Percentiles rank a stretch among this genome's conserved stretches.
Evolutionary conservation across 1,140 invertebrate species (phyloP).

Genomic region (Papilio polyxenes): DNA sequence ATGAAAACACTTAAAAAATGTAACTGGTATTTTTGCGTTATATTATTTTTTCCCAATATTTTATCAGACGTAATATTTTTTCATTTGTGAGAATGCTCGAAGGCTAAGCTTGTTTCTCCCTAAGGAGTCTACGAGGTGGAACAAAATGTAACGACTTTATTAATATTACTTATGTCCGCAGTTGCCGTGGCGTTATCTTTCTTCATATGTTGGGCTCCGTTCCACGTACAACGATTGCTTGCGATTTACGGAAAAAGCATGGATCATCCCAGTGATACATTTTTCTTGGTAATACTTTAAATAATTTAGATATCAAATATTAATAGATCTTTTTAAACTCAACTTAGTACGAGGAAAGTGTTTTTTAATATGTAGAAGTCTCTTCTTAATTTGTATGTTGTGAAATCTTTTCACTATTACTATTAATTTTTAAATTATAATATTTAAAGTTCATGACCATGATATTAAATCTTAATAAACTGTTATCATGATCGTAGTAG

Average conservation of each 20-base stretch:
- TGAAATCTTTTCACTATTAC: no score
- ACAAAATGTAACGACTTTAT: background rate
- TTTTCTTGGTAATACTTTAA: slow-evolving; percentile 64
- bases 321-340: no score
- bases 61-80: slow-evolving; percentile 4
- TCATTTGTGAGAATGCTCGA: background rate
- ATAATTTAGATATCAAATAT: background rate
- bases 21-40: background rate
- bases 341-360: no score
- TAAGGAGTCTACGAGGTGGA: background rate
- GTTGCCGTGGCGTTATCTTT: slow-evolving; percentile 96
- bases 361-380: no score
- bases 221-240: slow-evolving; percentile 92
- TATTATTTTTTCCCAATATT: background rate
- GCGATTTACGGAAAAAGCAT: slow-evolving; percentile 85
- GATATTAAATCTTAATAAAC: background rate
- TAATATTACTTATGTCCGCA: slow-evolving; percentile 70
- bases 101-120: background rate
- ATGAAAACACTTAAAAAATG: background rate
- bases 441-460: no score
- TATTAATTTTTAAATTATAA: no score
- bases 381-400: no score
- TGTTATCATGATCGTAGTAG: background rate
- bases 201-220: slow-evolving; percentile 97
- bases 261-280: slow-evolving; percentile 69